A percentile compares a stretch with the other conserved stretches of the same genome.
Evolutionary conservation across 2,113 vertebrate genomes (phyloP).

Genomic region (Aptenodytes patagonicus): DNA sequence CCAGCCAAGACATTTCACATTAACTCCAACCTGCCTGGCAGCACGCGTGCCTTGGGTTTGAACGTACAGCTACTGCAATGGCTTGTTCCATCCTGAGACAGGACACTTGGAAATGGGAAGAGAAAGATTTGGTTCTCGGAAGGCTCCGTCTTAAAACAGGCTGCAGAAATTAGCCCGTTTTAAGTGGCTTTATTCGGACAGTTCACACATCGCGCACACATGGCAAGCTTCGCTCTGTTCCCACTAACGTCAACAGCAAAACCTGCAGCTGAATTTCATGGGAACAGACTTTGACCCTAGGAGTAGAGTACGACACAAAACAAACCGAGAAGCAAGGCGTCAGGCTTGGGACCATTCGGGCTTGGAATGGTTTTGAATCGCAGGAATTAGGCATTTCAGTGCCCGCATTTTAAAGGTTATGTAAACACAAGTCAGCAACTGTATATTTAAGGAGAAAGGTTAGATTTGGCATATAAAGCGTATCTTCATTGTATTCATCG

Average conservation of each 20-base stretch:
- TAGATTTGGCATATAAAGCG: conserved; percentile 66
- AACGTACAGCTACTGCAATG: background rate
- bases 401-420: background rate
- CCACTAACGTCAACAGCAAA: background rate
- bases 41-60: background rate
- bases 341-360: background rate
- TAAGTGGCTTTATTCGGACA: background rate
- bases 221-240: background rate
- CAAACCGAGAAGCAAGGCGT: background rate
- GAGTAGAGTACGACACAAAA: background rate
- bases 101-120: background rate
- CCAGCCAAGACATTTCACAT: accelerated
- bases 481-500: background rate
- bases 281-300: background rate
- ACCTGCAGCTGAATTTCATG: background rate
- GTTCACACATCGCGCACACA: background rate
- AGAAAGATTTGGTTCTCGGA: background rate
- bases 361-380: conserved; percentile 59
- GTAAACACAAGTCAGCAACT: conserved; percentile 51
- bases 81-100: background rate
- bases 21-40: background rate
- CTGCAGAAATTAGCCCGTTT: background rate
- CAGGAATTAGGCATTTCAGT: background rate
- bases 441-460: conserved; percentile 44
- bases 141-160: background rate